Base-by-base conservation (phyloP, 2,113 vertebrate species). In the Leptobrachium leishanense region DNA sequence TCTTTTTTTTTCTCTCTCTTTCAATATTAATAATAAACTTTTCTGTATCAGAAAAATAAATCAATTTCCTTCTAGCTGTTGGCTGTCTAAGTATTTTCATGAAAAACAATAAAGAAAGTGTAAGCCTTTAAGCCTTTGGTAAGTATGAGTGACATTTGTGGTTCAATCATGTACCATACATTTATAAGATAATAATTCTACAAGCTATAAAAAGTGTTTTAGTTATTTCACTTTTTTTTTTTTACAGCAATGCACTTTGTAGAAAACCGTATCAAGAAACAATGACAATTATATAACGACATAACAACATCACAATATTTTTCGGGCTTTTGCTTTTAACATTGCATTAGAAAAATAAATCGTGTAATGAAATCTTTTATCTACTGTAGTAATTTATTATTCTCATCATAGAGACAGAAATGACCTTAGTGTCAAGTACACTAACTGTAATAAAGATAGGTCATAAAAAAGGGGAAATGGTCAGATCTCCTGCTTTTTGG, bases 61-160 rank as follows among this genome's bases (percentile, higher is more conserved):
- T 85, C 68, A 13, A 88, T 86, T 87, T 86, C 84, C 68, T 6
- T 40, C 75, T 73, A 81, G 57, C 75, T 82, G 88, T 86, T 85
- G 74, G 72, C 84, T 87, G 88, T 89, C 85, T 78, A 80, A 85
- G 84, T 84, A 13, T 85, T 83, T 88, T 87, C 84, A 82, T 84
- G 55, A 31, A 81, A 50, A 85, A 86, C 31, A 86, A 84, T 77
- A 76, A 86, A 85, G 75, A 85, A 85, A 81, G 62, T 55, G 77
- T 85, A 89, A 89, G 83, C 87, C 77, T 81, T 88, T 90, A 89
- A 88, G 86, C 85, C 74, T 72, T 83, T 75, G 78, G 69, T 66
- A 80, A 83, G 83, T 77, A 83, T 75, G 82, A 86, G 68, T 86
- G 82, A 76, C 82, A 74, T 42, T 83, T 77, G 85, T 8, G 46